Conservation (phyloP, 2,113 vertebrate species). For the Mustela nigripes region DNA sequence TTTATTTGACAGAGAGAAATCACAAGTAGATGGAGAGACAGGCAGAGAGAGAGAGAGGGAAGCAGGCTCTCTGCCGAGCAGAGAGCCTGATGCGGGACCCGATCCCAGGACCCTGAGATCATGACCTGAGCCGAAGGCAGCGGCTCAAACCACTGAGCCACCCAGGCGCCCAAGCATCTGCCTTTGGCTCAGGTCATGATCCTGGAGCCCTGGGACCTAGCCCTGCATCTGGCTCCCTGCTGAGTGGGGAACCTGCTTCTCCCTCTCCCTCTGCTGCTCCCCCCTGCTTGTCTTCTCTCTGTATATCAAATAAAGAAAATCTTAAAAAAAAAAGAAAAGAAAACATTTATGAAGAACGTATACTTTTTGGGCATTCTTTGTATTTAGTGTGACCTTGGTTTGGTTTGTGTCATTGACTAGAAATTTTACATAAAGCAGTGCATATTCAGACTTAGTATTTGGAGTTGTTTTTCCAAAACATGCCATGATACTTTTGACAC, state of each 20-base stretch:
- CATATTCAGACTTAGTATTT: conserved; percentile 40
- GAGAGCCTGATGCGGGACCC: no score
- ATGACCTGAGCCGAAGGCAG: no score
- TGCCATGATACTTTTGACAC: conserved; percentile 4
- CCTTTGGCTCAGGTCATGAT: background rate
- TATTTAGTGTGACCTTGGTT: conserved; percentile 9
- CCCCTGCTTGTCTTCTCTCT: background rate
- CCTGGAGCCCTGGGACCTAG: background rate
- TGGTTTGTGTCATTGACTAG: conserved; percentile 44
- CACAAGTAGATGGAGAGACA: no score
- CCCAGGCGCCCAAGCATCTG: no score
- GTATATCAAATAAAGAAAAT: background rate
- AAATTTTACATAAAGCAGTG: conserved; percentile 42
- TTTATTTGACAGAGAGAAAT: no score
- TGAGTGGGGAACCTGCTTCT: background rate
- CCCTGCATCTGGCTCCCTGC: background rate
- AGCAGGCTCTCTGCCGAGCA: no score
- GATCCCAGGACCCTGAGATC: no score
- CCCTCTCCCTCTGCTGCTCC: background rate
- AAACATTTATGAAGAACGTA: conserved; percentile 15
- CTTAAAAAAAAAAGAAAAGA: background rate
- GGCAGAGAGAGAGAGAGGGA: no score
- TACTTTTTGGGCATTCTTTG: conserved; percentile 2
- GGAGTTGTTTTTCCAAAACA: conserved; percentile 31
- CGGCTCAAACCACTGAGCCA: no score